Evolutionary conservation across 1,140 invertebrate genomes (phyloP), one percentile per base, ranked within the genome.

Genomic region (Drosophila biarmipes): DNA sequence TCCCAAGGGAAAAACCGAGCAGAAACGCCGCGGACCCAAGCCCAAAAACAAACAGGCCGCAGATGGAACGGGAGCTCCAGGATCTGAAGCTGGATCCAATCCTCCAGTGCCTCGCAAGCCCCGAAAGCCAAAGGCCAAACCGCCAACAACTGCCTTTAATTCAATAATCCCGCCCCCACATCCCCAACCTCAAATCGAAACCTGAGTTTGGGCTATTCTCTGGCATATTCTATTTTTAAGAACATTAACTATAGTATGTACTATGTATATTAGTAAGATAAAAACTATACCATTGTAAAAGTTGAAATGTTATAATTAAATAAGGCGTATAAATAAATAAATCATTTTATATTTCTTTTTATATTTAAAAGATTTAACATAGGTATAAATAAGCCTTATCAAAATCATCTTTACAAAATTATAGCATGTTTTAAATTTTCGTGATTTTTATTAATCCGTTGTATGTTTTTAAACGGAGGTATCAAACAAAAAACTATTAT

Each of bases 1-100:
- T 61, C 82, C 91, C 8, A 92, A 87, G 14, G 73, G 91, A 2
- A 92, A 91, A 58, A 82, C 86, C 0, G 91, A 92, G 27, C 85
- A 91, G 27, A 89, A 87, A 27, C 79, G 89, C 8, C 79, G 91
- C 0, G 91, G 91, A 1, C 91, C 90, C 0, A 92, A 92, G 24
- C 89, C 91, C 0, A 92, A 91, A 49, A 79, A 54, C 21, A 91
- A 85, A 48, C 62, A 64, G 4, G 4, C 38, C 2, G 27, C 27
- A 0, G 73, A 63, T 15, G 51, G 37, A 6, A 58, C 42, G 0
- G 29, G 15, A 17, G 17, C 34, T 17, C 29, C 29, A 15, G 62
- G 62, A 21, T 21, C 55, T 5, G 31, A 7, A 10, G 14, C 43
- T 17, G 58, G 58, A 2, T 19, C 51, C 14, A 21, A 19, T 17